Percentiles rank a stretch among this genome's conserved stretches.
Conservation (phyloP, 2,888 invertebrate species). For the Brenthis hecate region DNA sequence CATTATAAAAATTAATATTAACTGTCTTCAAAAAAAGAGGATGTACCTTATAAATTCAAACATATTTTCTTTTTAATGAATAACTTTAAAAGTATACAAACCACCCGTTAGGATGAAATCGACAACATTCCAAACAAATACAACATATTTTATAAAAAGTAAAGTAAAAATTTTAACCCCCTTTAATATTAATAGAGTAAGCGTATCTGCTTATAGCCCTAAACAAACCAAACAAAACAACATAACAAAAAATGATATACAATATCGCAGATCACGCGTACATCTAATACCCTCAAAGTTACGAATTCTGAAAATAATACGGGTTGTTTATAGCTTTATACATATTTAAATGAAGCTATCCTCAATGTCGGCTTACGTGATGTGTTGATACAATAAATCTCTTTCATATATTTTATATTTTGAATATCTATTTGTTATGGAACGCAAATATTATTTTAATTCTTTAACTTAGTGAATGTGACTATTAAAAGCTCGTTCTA, state of each 20-base stretch:
- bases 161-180: neutral
- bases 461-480: too few species aligned
- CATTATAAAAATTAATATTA: too few species aligned
- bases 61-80: too few species aligned
- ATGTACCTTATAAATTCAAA: too few species aligned
- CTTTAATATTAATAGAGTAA: conserved; percentile 4
- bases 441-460: too few species aligned
- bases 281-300: conserved; percentile 27
- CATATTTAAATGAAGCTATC: conserved; percentile 31
- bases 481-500: too few species aligned
- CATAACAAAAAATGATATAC: conserved; percentile 19
- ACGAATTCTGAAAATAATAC: conserved; percentile 29
- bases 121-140: too few species aligned
- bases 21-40: too few species aligned
- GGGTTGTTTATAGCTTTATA: conserved; percentile 31
- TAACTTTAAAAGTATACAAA: too few species aligned
- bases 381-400: conserved; percentile 26
- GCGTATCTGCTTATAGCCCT: conserved; percentile 5
- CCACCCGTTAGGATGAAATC: too few species aligned
- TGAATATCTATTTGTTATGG: conserved; percentile 2
- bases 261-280: conserved; percentile 22
- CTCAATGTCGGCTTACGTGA: conserved; percentile 20
- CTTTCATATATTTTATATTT: conserved; percentile 19
- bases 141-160: neutral
- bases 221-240: conserved; percentile 1